phyloP scores from a whole-genome alignment of 2,888 invertebrate species.

The Papilio gigon region DNA sequence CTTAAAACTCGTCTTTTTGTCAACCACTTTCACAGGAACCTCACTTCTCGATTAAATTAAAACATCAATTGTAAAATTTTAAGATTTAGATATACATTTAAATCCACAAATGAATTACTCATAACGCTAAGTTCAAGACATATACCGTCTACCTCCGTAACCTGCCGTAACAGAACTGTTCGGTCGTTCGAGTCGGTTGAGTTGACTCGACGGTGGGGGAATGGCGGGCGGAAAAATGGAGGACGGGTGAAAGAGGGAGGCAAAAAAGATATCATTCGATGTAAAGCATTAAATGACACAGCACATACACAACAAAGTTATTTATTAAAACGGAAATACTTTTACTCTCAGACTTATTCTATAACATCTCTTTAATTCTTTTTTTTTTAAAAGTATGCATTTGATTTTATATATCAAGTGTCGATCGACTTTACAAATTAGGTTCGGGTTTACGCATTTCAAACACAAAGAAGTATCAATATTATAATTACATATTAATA shows the following conservation, averaged over 20 bases:
- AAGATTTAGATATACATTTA: constrained; percentile 77
- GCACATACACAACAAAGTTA: neutral
- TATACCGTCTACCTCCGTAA: constrained; percentile 80
- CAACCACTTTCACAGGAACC: constrained; percentile 72
- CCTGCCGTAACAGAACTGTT: constrained; percentile 84
- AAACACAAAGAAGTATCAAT: neutral
- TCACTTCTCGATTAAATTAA: constrained; percentile 68
- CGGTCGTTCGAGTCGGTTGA: constrained; percentile 69
- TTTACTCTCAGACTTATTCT: neutral
- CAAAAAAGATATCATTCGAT: constrained; percentile 59
- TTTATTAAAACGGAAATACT: constrained; percentile 35
- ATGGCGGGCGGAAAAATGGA: constrained; percentile 74
- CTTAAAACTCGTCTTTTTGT: constrained; percentile 68
- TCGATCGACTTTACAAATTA: neutral
- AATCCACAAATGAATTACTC: constrained; percentile 80
- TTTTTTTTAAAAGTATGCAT: constrained; percentile 20
- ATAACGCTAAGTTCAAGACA: constrained; percentile 78
- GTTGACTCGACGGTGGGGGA: constrained; percentile 63
- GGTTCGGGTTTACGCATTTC: constrained; percentile 8
- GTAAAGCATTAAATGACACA: constrained; percentile 25
- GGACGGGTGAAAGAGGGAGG: constrained; percentile 72
- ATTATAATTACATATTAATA: no score
- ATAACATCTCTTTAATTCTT: neutral
- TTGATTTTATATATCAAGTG: constrained; percentile 22
- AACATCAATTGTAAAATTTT: constrained; percentile 77